These are phyloP conservation scores for Lycaon pictus DNA, from an alignment of 2,113 vertebrate genomes.

Conservation along the genomic window DNA sequence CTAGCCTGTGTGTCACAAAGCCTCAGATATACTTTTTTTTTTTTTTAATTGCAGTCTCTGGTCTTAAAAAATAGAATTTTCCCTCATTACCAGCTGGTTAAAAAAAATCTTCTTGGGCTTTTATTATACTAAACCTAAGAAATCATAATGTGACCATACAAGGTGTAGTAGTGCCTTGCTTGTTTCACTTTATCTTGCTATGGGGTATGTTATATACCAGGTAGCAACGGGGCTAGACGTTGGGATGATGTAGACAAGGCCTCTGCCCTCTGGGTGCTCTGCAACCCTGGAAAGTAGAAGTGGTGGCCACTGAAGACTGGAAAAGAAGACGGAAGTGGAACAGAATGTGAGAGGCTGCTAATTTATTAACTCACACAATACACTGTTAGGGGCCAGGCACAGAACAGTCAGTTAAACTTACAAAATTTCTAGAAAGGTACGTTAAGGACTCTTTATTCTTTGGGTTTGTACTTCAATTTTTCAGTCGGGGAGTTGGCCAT, in stretches of 20 bases:
- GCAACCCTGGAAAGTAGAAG: not conserved
- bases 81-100: not conserved
- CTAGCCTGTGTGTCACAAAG: not conserved
- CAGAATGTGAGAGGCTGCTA: not conserved
- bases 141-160: not conserved
- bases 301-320: not conserved
- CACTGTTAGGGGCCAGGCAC: not conserved
- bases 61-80: not conserved
- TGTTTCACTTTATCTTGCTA: not conserved
- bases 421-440: slow-evolving; percentile 8
- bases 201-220: not conserved
- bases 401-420: slow-evolving; percentile 20
- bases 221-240: not conserved
- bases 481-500: not conserved
- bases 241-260: not conserved
- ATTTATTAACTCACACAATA: slow-evolving; percentile 18
- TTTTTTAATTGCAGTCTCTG: not conserved
- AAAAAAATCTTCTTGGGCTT: not conserved
- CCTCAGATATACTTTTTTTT: not conserved
- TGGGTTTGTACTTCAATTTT: slow-evolving; percentile 39
- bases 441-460: slow-evolving; percentile 51
- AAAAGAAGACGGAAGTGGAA: not conserved
- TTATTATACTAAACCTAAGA: slow-evolving; percentile 14
- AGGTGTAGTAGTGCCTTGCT: not conserved
- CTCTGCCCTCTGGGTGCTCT: not conserved